Percentiles rank a stretch among this genome's conserved stretches.
Evolutionary conservation across 2,888 invertebrate genomes (phyloP).

Genomic region (Meteorus colon): DNA sequence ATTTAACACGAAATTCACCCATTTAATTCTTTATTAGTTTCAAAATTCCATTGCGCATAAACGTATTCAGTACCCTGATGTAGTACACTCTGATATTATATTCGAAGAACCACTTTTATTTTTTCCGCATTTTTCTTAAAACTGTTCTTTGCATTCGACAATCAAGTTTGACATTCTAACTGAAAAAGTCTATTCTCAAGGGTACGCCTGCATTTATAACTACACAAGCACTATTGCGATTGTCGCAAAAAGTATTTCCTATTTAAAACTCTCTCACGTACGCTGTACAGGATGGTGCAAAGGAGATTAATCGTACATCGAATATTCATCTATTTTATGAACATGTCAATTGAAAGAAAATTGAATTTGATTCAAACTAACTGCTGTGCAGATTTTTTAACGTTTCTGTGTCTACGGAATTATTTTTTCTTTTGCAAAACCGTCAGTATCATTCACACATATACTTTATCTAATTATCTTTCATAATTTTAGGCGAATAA

Average conservation of each 20-base stretch:
- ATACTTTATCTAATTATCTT: slow-evolving; percentile 10
- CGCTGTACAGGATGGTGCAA: slow-evolving; percentile 36
- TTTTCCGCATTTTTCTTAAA: slow-evolving; percentile 29
- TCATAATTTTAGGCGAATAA: slow-evolving; percentile 22
- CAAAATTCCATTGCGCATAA: not conserved
- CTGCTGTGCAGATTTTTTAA: slow-evolving; percentile 2
- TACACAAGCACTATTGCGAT: not conserved
- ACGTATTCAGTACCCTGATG: not conserved
- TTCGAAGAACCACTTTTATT: not conserved
- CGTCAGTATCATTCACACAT: slow-evolving; percentile 21
- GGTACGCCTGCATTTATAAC: not conserved
- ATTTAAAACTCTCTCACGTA: slow-evolving; percentile 18
- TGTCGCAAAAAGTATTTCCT: not conserved
- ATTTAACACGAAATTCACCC: not conserved
- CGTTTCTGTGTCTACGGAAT: slow-evolving; percentile 33
- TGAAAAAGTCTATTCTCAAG: not conserved
- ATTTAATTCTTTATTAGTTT: not conserved
- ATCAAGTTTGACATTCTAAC: not conserved
- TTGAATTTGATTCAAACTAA: not conserved
- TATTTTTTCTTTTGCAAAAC: slow-evolving; percentile 18
- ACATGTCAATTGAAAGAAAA: not conserved
- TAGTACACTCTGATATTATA: not conserved
- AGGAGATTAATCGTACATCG: slow-evolving; percentile 20
- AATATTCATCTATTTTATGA: not conserved
- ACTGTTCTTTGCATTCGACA: not conserved